phyloP scores from a whole-genome alignment of 2,888 invertebrate species.

The Andrena flavipes region DNA sequence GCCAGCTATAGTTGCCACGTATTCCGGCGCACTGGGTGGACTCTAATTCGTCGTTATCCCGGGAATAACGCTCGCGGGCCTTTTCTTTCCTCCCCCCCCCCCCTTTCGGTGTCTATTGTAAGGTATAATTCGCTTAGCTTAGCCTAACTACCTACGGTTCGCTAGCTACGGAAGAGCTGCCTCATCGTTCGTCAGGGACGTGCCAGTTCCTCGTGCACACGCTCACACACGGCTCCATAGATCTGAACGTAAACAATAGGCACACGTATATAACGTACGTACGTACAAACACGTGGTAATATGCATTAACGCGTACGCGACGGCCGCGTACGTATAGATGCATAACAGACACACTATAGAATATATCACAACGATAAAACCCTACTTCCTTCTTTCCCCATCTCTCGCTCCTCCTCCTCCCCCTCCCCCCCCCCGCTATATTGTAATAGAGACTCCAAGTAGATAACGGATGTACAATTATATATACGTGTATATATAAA shows the following conservation, averaged over 20 bases:
- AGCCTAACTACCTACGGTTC: conserved; percentile 40
- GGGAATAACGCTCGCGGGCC: not conserved
- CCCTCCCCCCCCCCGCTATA: conserved; percentile 38
- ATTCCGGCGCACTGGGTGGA: not conserved
- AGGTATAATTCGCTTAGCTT: conserved; percentile 35
- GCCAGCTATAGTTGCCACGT: not conserved
- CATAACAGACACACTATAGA: conserved; percentile 67
- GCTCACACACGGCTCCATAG: conserved; percentile 43
- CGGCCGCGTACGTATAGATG: conserved; percentile 65
- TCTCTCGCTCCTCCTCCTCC: not conserved
- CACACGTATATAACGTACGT: conserved; percentile 60
- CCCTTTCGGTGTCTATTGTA: conserved; percentile 17
- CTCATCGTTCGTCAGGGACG: conserved; percentile 33
- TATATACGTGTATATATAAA: conserved; percentile 67
- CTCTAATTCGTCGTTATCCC: not conserved
- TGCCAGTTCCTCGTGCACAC: conserved; percentile 62
- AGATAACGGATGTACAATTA: conserved; percentile 74
- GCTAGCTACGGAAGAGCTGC: conserved; percentile 64
- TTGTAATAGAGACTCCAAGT: conserved; percentile 69
- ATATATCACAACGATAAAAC: conserved; percentile 78
- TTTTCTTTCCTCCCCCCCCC: not conserved
- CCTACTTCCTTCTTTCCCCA: conserved; percentile 43
- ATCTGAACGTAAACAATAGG: conserved; percentile 67
- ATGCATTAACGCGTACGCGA: conserved; percentile 59
- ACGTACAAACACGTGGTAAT: conserved; percentile 55